Evolutionary conservation across 2,113 vertebrate genomes (phyloP).

Genomic region (Mesembrinibis cayennensis): DNA sequence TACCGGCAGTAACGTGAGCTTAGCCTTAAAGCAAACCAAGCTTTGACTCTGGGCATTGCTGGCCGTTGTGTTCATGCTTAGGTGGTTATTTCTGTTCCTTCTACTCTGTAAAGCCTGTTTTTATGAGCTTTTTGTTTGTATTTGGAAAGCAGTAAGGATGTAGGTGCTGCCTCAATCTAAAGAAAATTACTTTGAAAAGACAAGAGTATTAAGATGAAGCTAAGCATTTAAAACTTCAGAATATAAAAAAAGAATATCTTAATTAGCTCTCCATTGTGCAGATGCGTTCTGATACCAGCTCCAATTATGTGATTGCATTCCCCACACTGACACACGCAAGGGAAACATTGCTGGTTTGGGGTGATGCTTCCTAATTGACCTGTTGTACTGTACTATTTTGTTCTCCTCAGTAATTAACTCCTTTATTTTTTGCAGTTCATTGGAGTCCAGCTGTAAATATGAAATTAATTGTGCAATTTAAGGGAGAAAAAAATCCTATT

Average conservation of each 20-base stretch:
- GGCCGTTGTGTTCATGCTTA: not conserved
- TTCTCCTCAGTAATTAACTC: not conserved
- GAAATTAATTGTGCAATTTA: not conserved
- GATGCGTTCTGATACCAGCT: not conserved
- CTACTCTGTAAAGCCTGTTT: not conserved
- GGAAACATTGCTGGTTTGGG: not conserved
- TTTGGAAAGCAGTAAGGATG: not conserved
- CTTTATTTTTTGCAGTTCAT: not conserved
- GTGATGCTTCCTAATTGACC: not conserved
- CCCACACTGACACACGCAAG: accelerated
- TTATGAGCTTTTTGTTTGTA: not conserved
- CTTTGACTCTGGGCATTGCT: not conserved
- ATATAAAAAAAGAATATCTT: not conserved
- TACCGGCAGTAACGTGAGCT: not conserved
- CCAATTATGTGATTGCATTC: not conserved
- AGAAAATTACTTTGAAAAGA: not conserved
- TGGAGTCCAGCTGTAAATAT: not conserved
- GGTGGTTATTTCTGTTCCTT: not conserved
- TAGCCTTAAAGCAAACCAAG: not conserved
- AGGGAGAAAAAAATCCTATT: not conserved
- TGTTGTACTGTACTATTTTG: not conserved
- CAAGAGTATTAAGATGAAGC: not conserved
- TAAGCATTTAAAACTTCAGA: not conserved
- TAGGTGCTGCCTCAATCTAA: not conserved
- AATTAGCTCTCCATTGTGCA: not conserved